Conservation (phyloP, 2,888 invertebrate genomes). For the Ectropis crepuscularia region DNA sequence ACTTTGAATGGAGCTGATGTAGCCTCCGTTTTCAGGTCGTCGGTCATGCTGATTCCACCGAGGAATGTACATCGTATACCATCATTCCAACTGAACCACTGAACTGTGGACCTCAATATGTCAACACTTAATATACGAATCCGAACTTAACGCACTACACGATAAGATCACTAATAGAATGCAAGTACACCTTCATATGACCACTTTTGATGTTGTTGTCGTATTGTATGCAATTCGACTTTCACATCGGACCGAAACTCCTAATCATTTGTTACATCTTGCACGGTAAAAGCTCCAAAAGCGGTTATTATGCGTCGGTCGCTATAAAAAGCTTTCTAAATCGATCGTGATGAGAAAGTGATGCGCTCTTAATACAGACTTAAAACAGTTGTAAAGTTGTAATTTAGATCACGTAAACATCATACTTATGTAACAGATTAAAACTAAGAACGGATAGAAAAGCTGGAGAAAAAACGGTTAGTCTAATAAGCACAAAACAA, state of each 20-base stretch:
- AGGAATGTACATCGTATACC: constrained; percentile 46
- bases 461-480: too few relatives aligned
- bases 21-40: constrained; percentile 45
- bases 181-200: background rate
- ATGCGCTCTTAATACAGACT: constrained; percentile 33
- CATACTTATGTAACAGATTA: too few relatives aligned
- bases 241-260: constrained; percentile 50
- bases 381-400: background rate
- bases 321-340: constrained; percentile 33
- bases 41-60: constrained; percentile 51
- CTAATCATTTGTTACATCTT: constrained; percentile 43
- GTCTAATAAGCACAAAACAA: too few relatives aligned
- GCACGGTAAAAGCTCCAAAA: constrained; percentile 37
- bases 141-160: constrained; percentile 16
- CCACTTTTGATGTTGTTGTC: constrained; percentile 30
- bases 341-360: constrained; percentile 29
- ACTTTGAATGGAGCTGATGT: constrained; percentile 7
- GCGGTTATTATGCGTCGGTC: constrained; percentile 26
- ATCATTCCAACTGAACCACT: constrained; percentile 46
- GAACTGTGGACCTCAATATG: constrained; percentile 48
- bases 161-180: constrained; percentile 26
- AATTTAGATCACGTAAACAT: too few relatives aligned
- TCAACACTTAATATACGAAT: constrained; percentile 16
- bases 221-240: constrained; percentile 52
- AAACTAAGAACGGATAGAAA: too few relatives aligned